These are phyloP conservation scores for Lamellibrachia luymesi DNA, from an alignment of 1,140 invertebrate genomes.

Conservation along the genomic window DNA sequence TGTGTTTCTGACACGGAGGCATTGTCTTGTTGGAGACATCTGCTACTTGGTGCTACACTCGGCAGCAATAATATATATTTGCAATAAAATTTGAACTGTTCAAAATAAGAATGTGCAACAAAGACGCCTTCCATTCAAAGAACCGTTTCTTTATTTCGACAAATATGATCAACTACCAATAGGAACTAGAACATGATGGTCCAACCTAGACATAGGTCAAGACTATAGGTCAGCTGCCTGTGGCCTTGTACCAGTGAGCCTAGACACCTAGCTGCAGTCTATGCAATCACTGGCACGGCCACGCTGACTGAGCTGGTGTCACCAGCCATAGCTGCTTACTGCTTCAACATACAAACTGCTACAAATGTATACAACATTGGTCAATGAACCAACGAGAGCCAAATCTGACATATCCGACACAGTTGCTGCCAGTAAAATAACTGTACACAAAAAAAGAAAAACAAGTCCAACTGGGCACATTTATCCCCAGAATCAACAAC, in stretches of 20 bases:
- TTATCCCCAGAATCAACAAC: neutral
- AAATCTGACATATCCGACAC: neutral
- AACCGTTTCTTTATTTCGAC: neutral
- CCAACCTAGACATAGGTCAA: neutral
- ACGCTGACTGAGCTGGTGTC: neutral
- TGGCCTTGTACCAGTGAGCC: neutral
- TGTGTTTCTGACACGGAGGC: neutral
- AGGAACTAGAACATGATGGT: slow-evolving; percentile 4
- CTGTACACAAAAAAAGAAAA: slow-evolving; percentile 5
- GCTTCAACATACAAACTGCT: neutral
- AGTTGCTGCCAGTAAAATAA: neutral
- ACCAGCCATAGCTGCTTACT: neutral
- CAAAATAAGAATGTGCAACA: neutral
- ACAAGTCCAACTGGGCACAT: neutral
- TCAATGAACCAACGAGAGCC: neutral
- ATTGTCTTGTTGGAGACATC: neutral
- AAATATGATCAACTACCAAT: slow-evolving; percentile 5
- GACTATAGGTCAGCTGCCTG: neutral
- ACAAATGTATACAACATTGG: neutral
- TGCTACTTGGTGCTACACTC: neutral
- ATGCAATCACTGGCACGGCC: neutral
- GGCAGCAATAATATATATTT: neutral
- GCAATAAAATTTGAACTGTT: neutral
- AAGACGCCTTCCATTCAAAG: neutral
- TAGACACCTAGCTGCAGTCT: neutral